These are phyloP conservation scores for Tetragonula carbonaria DNA, from an alignment of 2,888 invertebrate genomes.

Conservation along the genomic window DNA sequence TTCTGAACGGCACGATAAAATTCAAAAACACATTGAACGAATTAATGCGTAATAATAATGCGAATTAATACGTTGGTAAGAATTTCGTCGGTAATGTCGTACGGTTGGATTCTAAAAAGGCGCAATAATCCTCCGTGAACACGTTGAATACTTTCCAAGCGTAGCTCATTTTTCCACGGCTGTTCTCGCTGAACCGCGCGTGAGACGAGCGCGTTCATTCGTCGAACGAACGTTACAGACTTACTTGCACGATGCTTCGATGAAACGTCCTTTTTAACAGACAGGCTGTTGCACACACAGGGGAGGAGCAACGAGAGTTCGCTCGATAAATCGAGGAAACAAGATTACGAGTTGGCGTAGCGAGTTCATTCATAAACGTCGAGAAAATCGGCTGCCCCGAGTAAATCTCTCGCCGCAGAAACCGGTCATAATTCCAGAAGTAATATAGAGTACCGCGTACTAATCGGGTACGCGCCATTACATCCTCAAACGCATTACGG, in stretches of 20 bases:
- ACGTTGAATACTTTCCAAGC: not conserved
- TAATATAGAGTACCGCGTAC: slow-evolving; percentile 41
- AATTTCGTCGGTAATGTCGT: too few species aligned
- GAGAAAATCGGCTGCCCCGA: slow-evolving; percentile 45
- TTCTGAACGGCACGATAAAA: not conserved
- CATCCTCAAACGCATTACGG: slow-evolving; percentile 61
- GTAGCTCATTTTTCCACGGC: not conserved
- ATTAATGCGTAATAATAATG: too few species aligned
- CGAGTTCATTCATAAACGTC: slow-evolving; percentile 37
- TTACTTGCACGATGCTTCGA: not conserved
- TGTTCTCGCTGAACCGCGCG: not conserved
- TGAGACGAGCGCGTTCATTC: not conserved
- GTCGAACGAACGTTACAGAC: not conserved
- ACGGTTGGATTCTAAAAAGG: not conserved
- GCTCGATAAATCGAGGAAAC: slow-evolving; percentile 35
- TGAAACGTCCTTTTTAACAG: slow-evolving; percentile 4
- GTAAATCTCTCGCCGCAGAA: slow-evolving; percentile 30
- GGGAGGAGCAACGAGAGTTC: not conserved
- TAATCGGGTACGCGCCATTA: slow-evolving; percentile 62
- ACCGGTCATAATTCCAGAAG: slow-evolving; percentile 43
- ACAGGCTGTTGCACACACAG: too few species aligned
- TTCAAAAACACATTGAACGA: too few species aligned
- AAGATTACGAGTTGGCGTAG: slow-evolving; percentile 21
- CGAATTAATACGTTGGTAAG: too few species aligned
- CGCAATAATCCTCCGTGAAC: not conserved